Evolutionary conservation across 2,113 vertebrate species (phyloP).

Genomic region (Diadophis punctatus): DNA sequence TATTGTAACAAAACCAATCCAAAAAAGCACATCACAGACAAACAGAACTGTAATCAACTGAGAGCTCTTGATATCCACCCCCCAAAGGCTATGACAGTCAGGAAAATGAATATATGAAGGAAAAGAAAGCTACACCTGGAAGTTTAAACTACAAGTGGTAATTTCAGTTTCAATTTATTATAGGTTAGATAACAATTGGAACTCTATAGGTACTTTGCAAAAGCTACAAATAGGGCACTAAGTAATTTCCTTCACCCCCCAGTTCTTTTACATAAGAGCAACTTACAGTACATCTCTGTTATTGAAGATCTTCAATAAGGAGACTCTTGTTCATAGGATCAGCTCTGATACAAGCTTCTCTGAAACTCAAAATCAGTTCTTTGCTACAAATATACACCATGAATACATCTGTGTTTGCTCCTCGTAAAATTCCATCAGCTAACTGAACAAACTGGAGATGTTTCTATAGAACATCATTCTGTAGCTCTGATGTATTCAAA

Average conservation of each 20-base stretch:
- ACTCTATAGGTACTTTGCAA: background rate
- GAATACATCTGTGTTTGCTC: background rate
- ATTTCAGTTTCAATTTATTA: slow-evolving; percentile 7
- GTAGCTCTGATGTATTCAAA: background rate
- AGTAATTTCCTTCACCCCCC: background rate
- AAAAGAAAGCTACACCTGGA: slow-evolving; percentile 3
- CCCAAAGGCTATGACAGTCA: background rate
- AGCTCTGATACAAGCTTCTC: background rate
- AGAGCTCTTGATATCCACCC: background rate
- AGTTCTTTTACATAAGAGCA: slow-evolving; percentile 18
- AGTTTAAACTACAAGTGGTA: slow-evolving; percentile 11
- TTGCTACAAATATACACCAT: background rate
- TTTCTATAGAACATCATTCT: background rate
- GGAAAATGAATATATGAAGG: background rate
- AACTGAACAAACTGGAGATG: background rate
- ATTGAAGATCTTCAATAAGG: background rate
- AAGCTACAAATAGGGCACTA: background rate
- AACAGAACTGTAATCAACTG: slow-evolving; percentile 9
- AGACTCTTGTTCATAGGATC: background rate
- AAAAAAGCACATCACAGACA: background rate
- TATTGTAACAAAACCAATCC: slow-evolving; percentile 4
- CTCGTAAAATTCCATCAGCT: background rate
- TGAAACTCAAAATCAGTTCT: background rate
- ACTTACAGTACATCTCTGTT: background rate
- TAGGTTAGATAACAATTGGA: background rate